These are phyloP conservation scores for Drosophila colorata DNA, from an alignment of 2,888 invertebrate genomes.

Conservation along the genomic window DNA sequence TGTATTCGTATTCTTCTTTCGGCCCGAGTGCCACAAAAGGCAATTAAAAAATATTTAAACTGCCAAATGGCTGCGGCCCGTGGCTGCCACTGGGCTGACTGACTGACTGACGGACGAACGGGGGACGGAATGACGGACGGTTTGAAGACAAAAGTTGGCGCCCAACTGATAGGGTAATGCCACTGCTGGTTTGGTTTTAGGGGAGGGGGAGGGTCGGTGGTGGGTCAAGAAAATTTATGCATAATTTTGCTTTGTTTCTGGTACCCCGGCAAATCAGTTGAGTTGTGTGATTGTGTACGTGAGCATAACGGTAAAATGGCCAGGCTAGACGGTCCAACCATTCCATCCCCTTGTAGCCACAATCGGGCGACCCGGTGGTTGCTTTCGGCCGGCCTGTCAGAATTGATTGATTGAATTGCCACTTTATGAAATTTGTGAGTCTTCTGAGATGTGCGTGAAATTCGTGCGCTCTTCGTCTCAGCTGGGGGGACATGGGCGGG, in stretches of 20 bases:
- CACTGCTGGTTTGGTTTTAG: conserved; percentile 1
- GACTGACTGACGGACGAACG: conserved; percentile 34
- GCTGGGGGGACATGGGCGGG: conserved; percentile 2
- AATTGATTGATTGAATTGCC: conserved; percentile 85
- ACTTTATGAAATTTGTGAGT: conserved; percentile 85
- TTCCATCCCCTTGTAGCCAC: conserved; percentile 6
- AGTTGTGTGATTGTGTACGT: conserved; percentile 83
- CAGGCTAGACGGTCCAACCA: conserved; percentile 33
- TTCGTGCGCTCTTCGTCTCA: conserved; percentile 51
- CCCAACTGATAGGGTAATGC: conserved; percentile 27
- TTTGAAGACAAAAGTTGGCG: conserved; percentile 27
- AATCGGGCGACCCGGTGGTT: conserved; percentile 37
- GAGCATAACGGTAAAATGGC: conserved; percentile 80
- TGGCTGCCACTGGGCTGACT: conserved; percentile 19
- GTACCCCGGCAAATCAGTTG: conserved; percentile 59
- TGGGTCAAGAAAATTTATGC: conserved; percentile 64
- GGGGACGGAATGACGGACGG: conserved; percentile 32
- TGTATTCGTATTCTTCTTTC: conserved; percentile 4
- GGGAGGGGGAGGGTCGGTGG: neutral
- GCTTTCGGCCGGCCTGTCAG: conserved; percentile 70
- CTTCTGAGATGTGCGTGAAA: conserved; percentile 83
- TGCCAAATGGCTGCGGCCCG: conserved; percentile 58
- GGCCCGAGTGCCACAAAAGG: conserved; percentile 59
- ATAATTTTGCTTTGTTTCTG: conserved; percentile 59
- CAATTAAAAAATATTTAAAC: conserved; percentile 84